Evolutionary conservation across 2,797 vertebrate genomes (phyloP).

Genomic region (Muscicapa comitata): DNA sequence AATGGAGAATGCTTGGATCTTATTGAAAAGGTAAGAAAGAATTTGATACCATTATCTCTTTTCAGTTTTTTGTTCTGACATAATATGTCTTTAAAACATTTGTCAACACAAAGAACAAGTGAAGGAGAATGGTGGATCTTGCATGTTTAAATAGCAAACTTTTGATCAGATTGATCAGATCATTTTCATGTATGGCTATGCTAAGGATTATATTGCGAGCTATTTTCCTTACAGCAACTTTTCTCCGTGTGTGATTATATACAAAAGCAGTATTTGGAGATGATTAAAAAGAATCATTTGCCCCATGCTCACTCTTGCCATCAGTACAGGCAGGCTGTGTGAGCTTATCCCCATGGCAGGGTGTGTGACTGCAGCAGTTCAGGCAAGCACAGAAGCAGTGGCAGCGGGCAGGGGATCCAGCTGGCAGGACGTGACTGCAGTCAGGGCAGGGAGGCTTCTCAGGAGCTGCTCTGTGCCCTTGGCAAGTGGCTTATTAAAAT

Average conservation of each 20-base stretch:
- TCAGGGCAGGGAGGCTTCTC: background rate
- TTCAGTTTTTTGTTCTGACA: background rate
- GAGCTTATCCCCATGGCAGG: background rate
- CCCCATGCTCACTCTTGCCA: background rate
- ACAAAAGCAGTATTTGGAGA: background rate
- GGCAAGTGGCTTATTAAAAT: background rate
- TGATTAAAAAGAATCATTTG: background rate
- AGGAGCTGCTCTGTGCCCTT: background rate
- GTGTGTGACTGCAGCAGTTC: background rate
- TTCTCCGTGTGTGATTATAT: background rate
- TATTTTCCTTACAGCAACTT: background rate
- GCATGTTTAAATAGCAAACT: background rate
- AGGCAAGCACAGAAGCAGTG: accelerated
- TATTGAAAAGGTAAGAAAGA: slow-evolving; percentile 89
- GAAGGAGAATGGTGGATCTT: background rate
- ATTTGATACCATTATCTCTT: background rate
- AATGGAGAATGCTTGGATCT: slow-evolving; percentile 96
- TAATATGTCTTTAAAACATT: background rate
- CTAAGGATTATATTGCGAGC: background rate
- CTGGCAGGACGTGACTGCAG: background rate
- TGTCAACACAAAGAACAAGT: background rate
- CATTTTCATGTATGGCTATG: accelerated
- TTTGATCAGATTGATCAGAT: background rate
- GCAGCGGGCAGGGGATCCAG: background rate
- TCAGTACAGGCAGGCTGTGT: accelerated